Evolutionary conservation across 2,113 vertebrate species (phyloP), one percentile per base, ranked within the genome.

Genomic region (Sinocyclocheilus anshuiensis): DNA sequence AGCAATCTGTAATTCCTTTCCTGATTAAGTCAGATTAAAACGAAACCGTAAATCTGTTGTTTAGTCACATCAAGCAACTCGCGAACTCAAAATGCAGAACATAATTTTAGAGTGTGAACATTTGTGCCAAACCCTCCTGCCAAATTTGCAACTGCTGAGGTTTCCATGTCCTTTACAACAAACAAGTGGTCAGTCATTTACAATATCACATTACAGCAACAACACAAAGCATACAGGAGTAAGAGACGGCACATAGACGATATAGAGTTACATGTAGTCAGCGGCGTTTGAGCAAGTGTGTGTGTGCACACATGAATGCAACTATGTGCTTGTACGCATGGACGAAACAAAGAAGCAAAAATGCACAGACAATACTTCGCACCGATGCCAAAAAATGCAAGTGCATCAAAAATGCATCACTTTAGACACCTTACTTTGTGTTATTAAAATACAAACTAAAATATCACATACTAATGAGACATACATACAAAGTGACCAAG

Each of bases 401-500:
- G 26, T 69, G 26, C 65, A 18, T 69, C 26, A 12, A 59, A 59
- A 39, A n/a, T 61, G 53, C 26, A 61, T 53, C 42, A 45, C 7
- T 10, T 24, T 24, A 75, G 18, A 81, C 26, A 87, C 65, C 81
- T 69, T 86, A 57, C 16, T 77, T 84, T 86, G 69, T 5, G 78
- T 84, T 89, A 65, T 53, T 29, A 4, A 29, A 26, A 4, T 12
- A 63, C 26, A 24, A 65, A 42, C 18, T 6, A 59, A 45, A 39
- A 71, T 57, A 57, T 69, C 48, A 39, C 63, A 80, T 5, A 36
- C 15, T 59, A 11, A 69, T 29, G 53, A 18, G 22, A 87, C 79
- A 87, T 84, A 67, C 67, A 87, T 72, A 75, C 75, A 85, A 89
- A 77, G 79, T 83, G 76, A 63, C 55, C 80, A 89, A 89, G 88